phyloP scores from a whole-genome alignment of 2,113 vertebrate genomes.

The Clarias magur region DNA sequence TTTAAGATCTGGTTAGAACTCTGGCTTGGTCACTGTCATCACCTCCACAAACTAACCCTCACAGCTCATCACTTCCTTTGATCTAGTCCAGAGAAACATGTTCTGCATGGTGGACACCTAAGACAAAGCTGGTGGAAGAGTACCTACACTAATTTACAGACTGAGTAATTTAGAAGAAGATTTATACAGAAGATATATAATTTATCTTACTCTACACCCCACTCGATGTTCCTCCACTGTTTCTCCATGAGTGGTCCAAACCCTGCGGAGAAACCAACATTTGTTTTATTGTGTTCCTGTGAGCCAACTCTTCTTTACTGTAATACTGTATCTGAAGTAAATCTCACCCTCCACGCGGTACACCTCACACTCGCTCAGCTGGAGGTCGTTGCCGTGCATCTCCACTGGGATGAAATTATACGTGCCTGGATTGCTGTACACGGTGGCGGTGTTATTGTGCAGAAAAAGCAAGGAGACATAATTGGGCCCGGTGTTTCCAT shows the following conservation, averaged over 20 bases:
- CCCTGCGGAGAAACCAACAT: conserved; percentile 42
- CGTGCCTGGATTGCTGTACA: conserved; percentile 30
- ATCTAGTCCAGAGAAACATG: no score
- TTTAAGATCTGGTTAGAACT: no score
- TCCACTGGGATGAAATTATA: conserved; percentile 53
- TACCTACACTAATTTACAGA: no score
- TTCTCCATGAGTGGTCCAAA: conserved; percentile 54
- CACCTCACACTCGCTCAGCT: conserved; percentile 66
- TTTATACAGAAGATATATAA: not conserved
- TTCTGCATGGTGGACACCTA: no score
- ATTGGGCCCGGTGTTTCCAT: conserved; percentile 48
- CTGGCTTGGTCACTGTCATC: no score
- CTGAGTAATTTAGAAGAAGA: not conserved
- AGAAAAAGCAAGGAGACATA: conserved; percentile 58
- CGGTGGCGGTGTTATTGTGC: not conserved
- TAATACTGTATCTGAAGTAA: not conserved
- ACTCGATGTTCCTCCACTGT: conserved; percentile 64
- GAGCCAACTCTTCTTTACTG: not conserved
- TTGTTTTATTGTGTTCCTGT: not conserved
- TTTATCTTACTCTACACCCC: conserved; percentile 62
- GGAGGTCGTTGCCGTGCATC: conserved; percentile 61
- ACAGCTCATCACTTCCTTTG: no score
- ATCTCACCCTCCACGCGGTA: conserved; percentile 66
- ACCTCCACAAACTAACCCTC: no score
- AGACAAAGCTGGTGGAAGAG: no score